Evolutionary conservation across 2,888 invertebrate genomes (phyloP).

Genomic region (Drosophila leonis): DNA sequence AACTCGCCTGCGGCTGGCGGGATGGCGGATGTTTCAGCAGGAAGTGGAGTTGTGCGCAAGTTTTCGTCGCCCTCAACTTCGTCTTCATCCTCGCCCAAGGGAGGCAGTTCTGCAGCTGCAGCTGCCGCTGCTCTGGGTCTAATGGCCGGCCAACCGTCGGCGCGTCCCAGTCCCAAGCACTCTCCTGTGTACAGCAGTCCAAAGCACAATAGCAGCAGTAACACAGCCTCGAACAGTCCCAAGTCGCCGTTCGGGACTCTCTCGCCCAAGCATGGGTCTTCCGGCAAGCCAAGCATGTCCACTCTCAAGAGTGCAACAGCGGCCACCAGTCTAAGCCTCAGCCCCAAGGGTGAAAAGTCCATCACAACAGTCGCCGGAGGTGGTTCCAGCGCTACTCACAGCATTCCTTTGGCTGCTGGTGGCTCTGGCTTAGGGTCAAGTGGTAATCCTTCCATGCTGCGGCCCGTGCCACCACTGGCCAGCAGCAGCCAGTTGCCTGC

Average conservation of each 20-base stretch:
- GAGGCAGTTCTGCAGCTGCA: constrained; percentile 64
- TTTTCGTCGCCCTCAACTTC: constrained; percentile 88
- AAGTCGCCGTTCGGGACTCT: constrained; percentile 91
- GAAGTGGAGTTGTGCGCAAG: constrained; percentile 86
- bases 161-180: constrained; percentile 88
- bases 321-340: constrained; percentile 80
- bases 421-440: constrained; percentile 6
- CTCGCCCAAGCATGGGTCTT: constrained; percentile 91
- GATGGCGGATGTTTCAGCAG: constrained; percentile 86
- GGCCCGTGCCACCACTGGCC: constrained; percentile 86
- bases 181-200: constrained; percentile 86
- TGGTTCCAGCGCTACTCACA: constrained; percentile 10
- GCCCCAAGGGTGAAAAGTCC: constrained; percentile 80
- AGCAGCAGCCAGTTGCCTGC: constrained; percentile 67
- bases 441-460: constrained; percentile 52
- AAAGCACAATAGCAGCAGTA: constrained; percentile 91
- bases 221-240: constrained; percentile 89
- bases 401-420: constrained; percentile 18
- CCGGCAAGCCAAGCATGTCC: constrained; percentile 96
- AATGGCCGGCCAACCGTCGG: constrained; percentile 64
- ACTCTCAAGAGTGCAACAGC: constrained; percentile 91
- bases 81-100: constrained; percentile 84
- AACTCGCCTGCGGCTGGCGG: constrained; percentile 83
- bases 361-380: constrained; percentile 29
- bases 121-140: constrained; percentile 43